Evolutionary conservation across 2,797 vertebrate genomes (phyloP).

Genomic region (Gobionotothen gibberifrons): DNA sequence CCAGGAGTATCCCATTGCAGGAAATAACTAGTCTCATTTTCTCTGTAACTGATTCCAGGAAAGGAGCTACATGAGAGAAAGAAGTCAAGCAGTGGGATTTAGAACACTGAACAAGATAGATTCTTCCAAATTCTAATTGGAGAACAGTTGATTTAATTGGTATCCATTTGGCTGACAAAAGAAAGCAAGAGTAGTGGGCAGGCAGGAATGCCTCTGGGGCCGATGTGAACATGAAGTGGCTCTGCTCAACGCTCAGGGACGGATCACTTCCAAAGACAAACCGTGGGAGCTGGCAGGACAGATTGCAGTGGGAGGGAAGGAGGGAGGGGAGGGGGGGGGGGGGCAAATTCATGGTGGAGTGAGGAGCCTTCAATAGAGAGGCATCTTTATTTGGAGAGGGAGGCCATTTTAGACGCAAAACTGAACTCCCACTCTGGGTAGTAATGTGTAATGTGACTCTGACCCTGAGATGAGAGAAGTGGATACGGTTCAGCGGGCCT

Average conservation of each 20-base stretch:
- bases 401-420: slow-evolving; percentile 81
- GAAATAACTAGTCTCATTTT: slow-evolving; percentile 90
- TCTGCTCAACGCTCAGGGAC: slow-evolving; percentile 90
- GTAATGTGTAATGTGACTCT: slow-evolving; percentile 79
- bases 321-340: slow-evolving; percentile 31
- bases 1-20: slow-evolving; percentile 95
- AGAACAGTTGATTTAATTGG: slow-evolving; percentile 99
- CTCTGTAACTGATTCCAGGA: slow-evolving; percentile 92
- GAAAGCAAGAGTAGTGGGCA: slow-evolving; percentile 91
- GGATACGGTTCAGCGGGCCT: slow-evolving; percentile 72
- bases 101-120: slow-evolving; percentile 92
- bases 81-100: slow-evolving; percentile 90
- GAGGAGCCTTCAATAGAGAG: slow-evolving; percentile 81
- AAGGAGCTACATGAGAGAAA: slow-evolving; percentile 82
- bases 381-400: slow-evolving; percentile 85
- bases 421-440: slow-evolving; percentile 73
- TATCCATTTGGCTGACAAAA: slow-evolving; percentile 98
- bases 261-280: slow-evolving; percentile 96
- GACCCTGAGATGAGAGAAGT: slow-evolving; percentile 76
- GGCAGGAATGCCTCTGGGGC: slow-evolving; percentile 93
- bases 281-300: slow-evolving; percentile 91
- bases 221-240: slow-evolving; percentile 94
- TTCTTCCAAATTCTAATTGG: slow-evolving; percentile 98
- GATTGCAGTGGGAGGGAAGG: slow-evolving; percentile 81
- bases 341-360: slow-evolving; percentile 73